Conservation (phyloP, 2,797 vertebrate genomes). For the Halcyon chelicuti region DNA sequence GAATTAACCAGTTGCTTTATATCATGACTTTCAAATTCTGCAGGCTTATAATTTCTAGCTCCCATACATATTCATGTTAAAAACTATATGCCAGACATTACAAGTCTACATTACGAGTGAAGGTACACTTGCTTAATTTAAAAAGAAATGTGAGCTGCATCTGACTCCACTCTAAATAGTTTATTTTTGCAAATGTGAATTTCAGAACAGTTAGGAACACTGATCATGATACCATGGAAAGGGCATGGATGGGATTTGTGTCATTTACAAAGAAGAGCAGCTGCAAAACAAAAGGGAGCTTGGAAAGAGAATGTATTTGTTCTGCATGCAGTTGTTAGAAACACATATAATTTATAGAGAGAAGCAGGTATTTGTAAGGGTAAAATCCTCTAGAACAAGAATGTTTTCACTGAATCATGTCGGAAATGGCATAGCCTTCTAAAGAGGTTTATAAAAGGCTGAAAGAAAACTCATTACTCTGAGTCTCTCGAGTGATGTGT, state of each 20-base stretch:
- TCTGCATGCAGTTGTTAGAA: neutral
- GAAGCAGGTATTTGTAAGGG: neutral
- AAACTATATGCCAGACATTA: neutral
- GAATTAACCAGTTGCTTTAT: neutral
- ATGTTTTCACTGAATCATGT: neutral
- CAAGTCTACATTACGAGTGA: neutral
- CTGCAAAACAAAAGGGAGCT: neutral
- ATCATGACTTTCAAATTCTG: neutral
- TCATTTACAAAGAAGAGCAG: neutral
- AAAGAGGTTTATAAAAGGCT: neutral
- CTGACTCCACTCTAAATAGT: neutral
- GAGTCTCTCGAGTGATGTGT: neutral
- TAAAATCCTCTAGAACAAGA: neutral
- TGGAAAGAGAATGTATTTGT: neutral
- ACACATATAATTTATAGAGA: neutral
- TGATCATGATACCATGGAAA: neutral
- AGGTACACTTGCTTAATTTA: neutral
- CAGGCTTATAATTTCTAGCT: neutral
- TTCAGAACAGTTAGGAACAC: neutral
- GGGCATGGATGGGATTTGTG: neutral
- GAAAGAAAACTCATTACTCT: neutral
- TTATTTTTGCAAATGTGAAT: neutral
- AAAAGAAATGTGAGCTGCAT: neutral
- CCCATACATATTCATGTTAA: neutral
- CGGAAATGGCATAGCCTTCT: neutral